These are phyloP conservation scores for Pristiophorus japonicus DNA, from an alignment of 2,113 vertebrate species.

Conservation along the genomic window DNA sequence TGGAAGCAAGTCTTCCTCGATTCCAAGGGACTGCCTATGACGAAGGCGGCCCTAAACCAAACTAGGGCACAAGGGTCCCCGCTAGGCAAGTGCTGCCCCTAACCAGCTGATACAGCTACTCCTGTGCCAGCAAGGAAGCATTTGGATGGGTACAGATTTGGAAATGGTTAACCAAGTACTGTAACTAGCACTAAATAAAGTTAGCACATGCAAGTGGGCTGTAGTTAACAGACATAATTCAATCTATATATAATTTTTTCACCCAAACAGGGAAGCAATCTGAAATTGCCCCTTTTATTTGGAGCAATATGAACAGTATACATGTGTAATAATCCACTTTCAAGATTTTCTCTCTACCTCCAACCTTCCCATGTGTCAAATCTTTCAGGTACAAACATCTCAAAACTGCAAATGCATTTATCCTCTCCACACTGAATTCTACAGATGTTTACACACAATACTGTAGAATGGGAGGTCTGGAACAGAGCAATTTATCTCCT, in stretches of 20 bases:
- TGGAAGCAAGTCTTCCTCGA: no score
- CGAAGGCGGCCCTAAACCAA: not conserved
- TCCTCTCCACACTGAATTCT: not conserved
- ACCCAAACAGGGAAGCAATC: not conserved
- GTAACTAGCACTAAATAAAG: not conserved
- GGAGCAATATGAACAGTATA: not conserved
- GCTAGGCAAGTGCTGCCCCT: not conserved
- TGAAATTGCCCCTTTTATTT: not conserved
- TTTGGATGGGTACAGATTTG: not conserved
- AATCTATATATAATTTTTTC: not conserved
- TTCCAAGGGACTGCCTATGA: no score
- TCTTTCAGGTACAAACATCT: not conserved
- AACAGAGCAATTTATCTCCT: not conserved
- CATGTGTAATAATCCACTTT: not conserved
- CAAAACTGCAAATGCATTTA: not conserved
- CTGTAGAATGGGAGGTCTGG: not conserved
- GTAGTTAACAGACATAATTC: not conserved
- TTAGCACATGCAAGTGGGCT: not conserved
- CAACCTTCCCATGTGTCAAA: not conserved
- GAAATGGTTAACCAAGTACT: not conserved
- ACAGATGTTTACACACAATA: not conserved
- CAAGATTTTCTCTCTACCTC: not conserved
- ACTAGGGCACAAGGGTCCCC: not conserved
- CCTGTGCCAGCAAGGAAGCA: not conserved
- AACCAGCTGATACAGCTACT: not conserved